Base-by-base conservation (phyloP, 2,113 vertebrate species). In the Rousettus leschenaultii region DNA sequence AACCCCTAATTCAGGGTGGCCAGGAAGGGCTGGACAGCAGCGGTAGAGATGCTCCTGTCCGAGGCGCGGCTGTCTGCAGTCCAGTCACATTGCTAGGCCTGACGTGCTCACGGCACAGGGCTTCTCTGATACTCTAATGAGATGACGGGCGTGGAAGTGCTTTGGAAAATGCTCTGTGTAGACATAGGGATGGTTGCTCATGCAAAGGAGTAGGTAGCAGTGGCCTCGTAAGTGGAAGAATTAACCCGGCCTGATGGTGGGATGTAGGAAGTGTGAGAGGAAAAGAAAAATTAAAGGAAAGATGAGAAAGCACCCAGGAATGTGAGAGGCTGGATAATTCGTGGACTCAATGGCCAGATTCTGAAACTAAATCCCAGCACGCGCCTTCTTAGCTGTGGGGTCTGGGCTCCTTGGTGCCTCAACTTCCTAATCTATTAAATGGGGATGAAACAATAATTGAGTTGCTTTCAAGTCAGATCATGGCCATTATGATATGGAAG, bases 281-380 rank as follows among this genome's bases (percentile, higher is more conserved):
- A 13, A 63, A 63, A 43, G 70, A 19, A 45, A 28, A 86, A 21
- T 55, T 8, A 43, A 75, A 26, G 38, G n/a, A 15, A 38, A 84
- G n/a, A 55, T 9, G 33, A 2, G 0, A 1, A 30, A 28, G 15
- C 19, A 7, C 16, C 12, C 6, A 0, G 4, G 35, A 21, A 11
- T 5, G 2, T 6, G 51, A 33, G n/a, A 5, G 15, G 57, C 43
- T 65, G 28, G 30, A 21, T 19, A n/a, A 83, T 43, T 83, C 3
- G 16, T 22, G 22, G 55, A 28, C 28, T 24, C 3, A 74, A 8
- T n/a, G 45, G 66, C 19, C 24, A 40, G 45, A 40, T 13, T 30
- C 73, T 40, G 45, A 80, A 79, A 24, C 61, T 74, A 80, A 48
- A 57, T 65, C 28, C 3, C 38, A 8, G 55, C 22, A 18, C 9